Conservation (phyloP, 2,888 invertebrate genomes). For the Chorisops tibialis region DNA sequence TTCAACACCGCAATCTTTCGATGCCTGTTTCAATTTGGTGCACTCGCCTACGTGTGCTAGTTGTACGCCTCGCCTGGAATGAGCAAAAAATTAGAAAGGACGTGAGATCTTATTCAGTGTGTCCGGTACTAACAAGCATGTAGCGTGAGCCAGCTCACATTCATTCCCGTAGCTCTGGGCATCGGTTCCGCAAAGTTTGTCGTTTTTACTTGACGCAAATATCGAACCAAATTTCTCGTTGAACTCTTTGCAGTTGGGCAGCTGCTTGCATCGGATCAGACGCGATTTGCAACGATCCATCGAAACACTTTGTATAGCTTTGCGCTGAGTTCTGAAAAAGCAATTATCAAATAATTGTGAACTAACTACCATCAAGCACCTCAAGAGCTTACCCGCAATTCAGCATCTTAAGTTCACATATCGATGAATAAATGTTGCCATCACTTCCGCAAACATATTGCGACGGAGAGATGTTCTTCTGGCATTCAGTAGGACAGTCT, state of each 20-base stretch:
- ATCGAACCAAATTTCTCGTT: constrained; percentile 52
- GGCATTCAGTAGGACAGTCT: constrained; percentile 72
- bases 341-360: not conserved
- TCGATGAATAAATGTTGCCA: constrained; percentile 80
- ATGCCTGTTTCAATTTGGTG: constrained; percentile 59
- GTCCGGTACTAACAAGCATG: constrained; percentile 69
- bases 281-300: constrained; percentile 77
- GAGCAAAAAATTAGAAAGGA: constrained; percentile 14
- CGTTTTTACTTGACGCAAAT: constrained; percentile 59
- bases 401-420: constrained; percentile 84
- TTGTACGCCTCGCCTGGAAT: constrained; percentile 73
- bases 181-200: constrained; percentile 87
- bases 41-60: constrained; percentile 86
- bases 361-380: not conserved
- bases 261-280: constrained; percentile 71
- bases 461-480: constrained; percentile 47
- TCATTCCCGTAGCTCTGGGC: constrained; percentile 80
- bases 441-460: constrained; percentile 80
- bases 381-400: constrained; percentile 73
- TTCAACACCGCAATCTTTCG: constrained; percentile 58
- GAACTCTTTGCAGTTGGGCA: constrained; percentile 60
- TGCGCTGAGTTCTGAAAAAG: constrained; percentile 45
- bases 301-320: constrained; percentile 49
- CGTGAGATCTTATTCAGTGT: constrained; percentile 1
- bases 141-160: constrained; percentile 77